Evolutionary conservation across 37 sponge, comb jelly and placozoan genomes (phyloP).

Genomic region (Ianthella basta): DNA sequence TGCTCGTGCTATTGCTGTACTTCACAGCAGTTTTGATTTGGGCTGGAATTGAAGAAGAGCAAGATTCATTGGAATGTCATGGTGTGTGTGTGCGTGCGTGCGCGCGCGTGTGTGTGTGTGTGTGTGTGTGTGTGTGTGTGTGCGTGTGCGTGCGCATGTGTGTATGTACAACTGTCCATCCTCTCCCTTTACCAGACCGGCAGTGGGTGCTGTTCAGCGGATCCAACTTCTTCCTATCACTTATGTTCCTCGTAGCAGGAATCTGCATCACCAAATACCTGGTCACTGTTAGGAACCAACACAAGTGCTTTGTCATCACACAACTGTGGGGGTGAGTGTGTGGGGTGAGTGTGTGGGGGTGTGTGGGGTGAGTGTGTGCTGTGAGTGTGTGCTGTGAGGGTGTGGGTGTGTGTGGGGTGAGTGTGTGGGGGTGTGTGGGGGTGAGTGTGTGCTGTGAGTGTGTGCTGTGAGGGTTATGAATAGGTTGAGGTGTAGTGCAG

Average conservation of each 20-base stretch:
- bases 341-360: background rate
- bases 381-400: conserved; percentile 1
- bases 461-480: too few relatives aligned
- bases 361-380: background rate
- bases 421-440: conserved; percentile 10
- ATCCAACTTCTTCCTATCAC: conserved; percentile 63
- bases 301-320: conserved; percentile 14
- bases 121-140: too few relatives aligned
- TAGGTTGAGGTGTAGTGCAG: too few relatives aligned
- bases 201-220: conserved; percentile 69
- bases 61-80: conserved; percentile 48
- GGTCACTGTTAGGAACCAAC: background rate
- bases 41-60: conserved; percentile 36
- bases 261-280: conserved; percentile 49
- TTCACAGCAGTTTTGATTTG: conserved; percentile 63
- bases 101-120: too few relatives aligned
- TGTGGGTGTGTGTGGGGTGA: conserved; percentile 39
- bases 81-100: conserved; percentile 37
- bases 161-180: background rate
- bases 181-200: conserved; percentile 26
- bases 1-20: conserved; percentile 36
- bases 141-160: too few relatives aligned
- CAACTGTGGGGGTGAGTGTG: conserved; percentile 70
- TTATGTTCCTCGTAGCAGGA: conserved; percentile 57
- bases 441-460: background rate